Evolutionary conservation across 2,797 vertebrate genomes (phyloP).

Genomic region (Thamnophis elegans): DNA sequence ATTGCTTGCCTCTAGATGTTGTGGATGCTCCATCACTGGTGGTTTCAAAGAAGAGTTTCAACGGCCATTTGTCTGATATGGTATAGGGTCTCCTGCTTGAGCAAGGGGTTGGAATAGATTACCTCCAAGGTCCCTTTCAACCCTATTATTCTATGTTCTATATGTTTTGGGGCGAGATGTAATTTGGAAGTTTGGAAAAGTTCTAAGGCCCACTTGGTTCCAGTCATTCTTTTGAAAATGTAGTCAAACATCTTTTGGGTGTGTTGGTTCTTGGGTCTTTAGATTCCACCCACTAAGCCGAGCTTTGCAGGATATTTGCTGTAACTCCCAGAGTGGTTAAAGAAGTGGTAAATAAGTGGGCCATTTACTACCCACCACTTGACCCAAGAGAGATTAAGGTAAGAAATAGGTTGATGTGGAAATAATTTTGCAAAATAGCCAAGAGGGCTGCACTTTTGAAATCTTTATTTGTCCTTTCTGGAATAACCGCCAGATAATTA

Average conservation of each 20-base stretch:
- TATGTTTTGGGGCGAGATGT: neutral
- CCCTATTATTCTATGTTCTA: no score
- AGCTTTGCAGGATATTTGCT: neutral
- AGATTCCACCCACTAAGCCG: neutral
- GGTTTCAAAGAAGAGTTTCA: no score
- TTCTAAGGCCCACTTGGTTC: neutral
- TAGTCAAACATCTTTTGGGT: neutral
- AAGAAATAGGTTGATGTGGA: neutral
- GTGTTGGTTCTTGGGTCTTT: neutral
- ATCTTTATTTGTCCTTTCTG: neutral
- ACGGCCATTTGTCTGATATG: no score
- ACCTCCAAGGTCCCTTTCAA: neutral
- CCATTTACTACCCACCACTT: neutral
- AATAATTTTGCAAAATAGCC: neutral
- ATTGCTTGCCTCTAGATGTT: no score
- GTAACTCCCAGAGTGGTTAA: neutral
- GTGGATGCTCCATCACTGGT: no score
- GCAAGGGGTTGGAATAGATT: no score
- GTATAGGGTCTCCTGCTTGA: no score
- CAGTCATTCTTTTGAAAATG: neutral
- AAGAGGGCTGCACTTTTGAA: neutral
- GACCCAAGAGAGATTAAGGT: neutral
- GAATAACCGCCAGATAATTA: constrained; percentile 1
- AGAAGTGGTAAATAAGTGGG: neutral
- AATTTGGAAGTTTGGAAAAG: neutral